Conservation (phyloP, 2,113 vertebrate genomes). For the Sciurus niger region DNA sequence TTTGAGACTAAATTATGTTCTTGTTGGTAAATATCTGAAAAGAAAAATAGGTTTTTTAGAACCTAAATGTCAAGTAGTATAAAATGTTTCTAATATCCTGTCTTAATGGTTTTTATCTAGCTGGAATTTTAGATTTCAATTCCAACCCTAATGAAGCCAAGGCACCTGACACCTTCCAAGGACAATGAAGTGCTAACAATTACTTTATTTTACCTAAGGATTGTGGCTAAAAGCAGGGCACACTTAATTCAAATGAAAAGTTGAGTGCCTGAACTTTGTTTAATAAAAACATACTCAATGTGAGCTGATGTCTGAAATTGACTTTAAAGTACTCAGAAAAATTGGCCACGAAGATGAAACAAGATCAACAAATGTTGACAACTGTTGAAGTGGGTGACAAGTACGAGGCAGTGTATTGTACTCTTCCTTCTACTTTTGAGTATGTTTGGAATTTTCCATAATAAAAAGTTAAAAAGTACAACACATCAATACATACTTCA, state of each 20-base stretch:
- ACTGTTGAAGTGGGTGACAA: not conserved
- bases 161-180: not conserved
- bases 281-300: constrained; percentile 4
- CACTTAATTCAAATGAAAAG: not conserved
- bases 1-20: constrained; percentile 85
- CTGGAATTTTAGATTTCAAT: constrained; percentile 46
- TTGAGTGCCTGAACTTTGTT: constrained; percentile 36
- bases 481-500: not conserved
- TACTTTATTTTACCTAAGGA: constrained; percentile 30
- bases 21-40: constrained; percentile 86
- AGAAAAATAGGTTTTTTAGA: constrained; percentile 80
- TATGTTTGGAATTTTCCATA: constrained; percentile 71
- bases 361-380: not conserved
- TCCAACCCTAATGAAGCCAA: not conserved
- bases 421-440: constrained; percentile 20
- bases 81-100: constrained; percentile 82
- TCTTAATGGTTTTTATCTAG: constrained; percentile 70
- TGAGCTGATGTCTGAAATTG: not conserved
- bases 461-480: constrained; percentile 40
- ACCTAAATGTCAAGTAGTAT: constrained; percentile 67
- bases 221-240: constrained; percentile 21
- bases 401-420: not conserved
- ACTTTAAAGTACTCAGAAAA: constrained; percentile 18
- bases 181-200: not conserved
- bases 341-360: not conserved